Percentiles rank a stretch among this genome's conserved stretches.
Conservation (phyloP, 37 sponge, comb jelly and placozoan species). For the Axinella damicornis region DNA sequence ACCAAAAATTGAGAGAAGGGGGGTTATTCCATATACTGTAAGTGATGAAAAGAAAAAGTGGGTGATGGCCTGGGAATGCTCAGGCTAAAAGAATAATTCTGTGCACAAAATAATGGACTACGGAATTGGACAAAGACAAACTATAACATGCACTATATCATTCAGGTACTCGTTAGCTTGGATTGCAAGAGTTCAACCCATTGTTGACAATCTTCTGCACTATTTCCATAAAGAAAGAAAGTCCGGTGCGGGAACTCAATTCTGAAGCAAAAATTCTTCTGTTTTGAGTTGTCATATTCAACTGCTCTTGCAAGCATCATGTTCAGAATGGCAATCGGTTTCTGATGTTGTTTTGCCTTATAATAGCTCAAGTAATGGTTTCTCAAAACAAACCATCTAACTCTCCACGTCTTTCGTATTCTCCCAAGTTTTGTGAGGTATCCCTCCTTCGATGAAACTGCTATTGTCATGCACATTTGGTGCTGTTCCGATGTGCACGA, state of each 20-base stretch:
- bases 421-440: conserved; percentile 81
- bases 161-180: not conserved
- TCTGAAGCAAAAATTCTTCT: conserved; percentile 72
- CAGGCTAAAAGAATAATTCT: too few species aligned
- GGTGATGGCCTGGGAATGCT: too few species aligned
- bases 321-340: conserved; percentile 66
- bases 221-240: conserved; percentile 54
- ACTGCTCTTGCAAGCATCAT: conserved; percentile 51
- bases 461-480: not conserved
- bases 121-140: too few species aligned
- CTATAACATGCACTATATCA: not conserved
- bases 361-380: conserved; percentile 67
- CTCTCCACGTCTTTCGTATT: conserved; percentile 70
- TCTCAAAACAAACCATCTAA: conserved; percentile 83
- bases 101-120: too few species aligned
- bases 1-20: too few species aligned
- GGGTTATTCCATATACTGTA: too few species aligned
- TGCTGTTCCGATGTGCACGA: not conserved
- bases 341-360: conserved; percentile 52
- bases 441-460: conserved; percentile 76
- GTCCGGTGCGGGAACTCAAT: conserved; percentile 48
- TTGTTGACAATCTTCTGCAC: conserved; percentile 57
- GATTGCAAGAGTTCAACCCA: conserved; percentile 62
- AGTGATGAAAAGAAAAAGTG: too few species aligned
- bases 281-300: conserved; percentile 58